Evolutionary conservation across 2,113 vertebrate genomes (phyloP), one percentile per base, ranked within the genome.

Genomic region (Triplophysa rosa): DNA sequence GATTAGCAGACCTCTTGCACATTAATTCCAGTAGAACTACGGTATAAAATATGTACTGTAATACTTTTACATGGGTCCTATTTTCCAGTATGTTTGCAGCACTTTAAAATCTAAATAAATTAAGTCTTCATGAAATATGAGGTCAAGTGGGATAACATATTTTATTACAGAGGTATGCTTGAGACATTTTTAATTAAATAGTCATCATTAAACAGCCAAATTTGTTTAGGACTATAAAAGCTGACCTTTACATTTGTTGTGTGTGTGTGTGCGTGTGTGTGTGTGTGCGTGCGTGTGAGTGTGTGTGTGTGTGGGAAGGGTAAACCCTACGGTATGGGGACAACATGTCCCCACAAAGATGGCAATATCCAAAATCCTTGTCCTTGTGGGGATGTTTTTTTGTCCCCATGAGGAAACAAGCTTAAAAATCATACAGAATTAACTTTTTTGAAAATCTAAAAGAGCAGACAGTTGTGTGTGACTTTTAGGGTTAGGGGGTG

Each of bases 201-300:
- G 29, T 66, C 54, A 42, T 42, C 10, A 21, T 75, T 37, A 64
- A 71, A 52, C 65, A 52, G 40, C 21, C 21, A 1, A 75, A 37
- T 42, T 10, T 61, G 42, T 26, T 24, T 21, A 19, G 29, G 56
- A 56, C 37, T 21, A 63, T 78, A 54, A 77, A 80, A 61, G 24
- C 29, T 71, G 82, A 76, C 84, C 76, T 81, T 84, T 80, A 17
- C 37, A 49, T 82, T 67, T 59, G 24, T 77, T 40, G 3, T 79
- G 10, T 56, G 21, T 71, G 68, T 64, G 72, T 1, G n/a, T n/a
- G n/a, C n/a, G n/a, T n/a, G n/a, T n/a, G n/a, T n/a, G n/a, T n/a
- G n/a, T n/a, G n/a, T n/a, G n/a, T n/a, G n/a, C n/a, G n/a, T n/a
- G n/a, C n/a, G n/a, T n/a, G n/a, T n/a, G n/a, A n/a, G n/a, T n/a